phyloP scores from a whole-genome alignment of 2,113 vertebrate genomes.

The Erpornis zantholeuca region DNA sequence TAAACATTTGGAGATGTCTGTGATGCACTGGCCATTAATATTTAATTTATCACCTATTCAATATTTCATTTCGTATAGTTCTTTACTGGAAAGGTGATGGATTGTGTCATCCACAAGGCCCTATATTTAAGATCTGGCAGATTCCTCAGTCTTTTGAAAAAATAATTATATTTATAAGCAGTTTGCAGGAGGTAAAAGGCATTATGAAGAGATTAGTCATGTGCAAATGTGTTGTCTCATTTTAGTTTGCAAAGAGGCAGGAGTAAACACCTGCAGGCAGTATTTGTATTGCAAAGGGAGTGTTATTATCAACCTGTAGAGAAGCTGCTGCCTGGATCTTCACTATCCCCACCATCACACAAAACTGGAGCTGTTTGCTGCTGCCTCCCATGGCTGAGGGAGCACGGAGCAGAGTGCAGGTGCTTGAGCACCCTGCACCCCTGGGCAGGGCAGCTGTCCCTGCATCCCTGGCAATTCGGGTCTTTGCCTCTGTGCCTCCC shows the following conservation, averaged over 20 bases:
- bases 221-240: neutral
- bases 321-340: neutral
- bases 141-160: neutral
- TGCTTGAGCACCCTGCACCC: accelerated
- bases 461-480: neutral
- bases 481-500: neutral
- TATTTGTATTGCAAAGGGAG: neutral
- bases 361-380: neutral
- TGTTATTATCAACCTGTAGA: neutral
- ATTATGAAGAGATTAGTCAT: slow-evolving; percentile 12
- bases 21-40: slow-evolving; percentile 37
- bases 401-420: accelerated
- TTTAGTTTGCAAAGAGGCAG: neutral
- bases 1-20: slow-evolving; percentile 7
- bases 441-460: neutral
- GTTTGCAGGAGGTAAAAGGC: slow-evolving; percentile 1
- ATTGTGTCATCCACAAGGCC: neutral
- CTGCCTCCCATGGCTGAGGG: neutral
- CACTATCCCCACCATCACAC: neutral
- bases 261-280: neutral
- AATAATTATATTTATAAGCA: neutral
- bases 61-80: slow-evolving; percentile 42
- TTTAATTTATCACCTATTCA: slow-evolving; percentile 50
- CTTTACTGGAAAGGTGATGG: slow-evolving; percentile 17
- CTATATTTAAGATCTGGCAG: slow-evolving; percentile 14